Evolutionary conservation across 2,113 vertebrate genomes (phyloP), one percentile per base, ranked within the genome.

Genomic region (Crocuta crocuta): DNA sequence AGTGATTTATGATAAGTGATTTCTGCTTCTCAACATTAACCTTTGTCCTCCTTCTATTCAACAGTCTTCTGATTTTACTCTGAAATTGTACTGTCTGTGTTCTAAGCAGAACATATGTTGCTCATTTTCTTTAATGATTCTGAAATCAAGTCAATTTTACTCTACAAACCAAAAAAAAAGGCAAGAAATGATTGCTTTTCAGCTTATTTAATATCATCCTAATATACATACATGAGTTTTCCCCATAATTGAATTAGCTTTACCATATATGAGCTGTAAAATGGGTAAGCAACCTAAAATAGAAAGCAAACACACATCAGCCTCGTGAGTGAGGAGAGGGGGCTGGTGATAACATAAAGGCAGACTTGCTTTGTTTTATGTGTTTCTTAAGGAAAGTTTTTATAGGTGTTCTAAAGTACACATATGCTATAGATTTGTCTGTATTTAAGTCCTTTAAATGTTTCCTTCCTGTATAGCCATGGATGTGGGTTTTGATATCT

Each of bases 11-110:
- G 71, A 93, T 68, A 93, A 90, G 7, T 70, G 31, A 80, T 93
- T 81, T 95, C 50, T 98, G 45, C 43, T 93, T 96, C 33, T 61
- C 21, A 39, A 13, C 11, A 53, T 90, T 82, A 97, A 94, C 86
- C n/a, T 96, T 85, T 45, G 3, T 80, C 7, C 5, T 68, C 10
- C 45, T 73, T 74, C 68, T 91, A 85, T 78, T 96, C 55, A 96
- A 43, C 10, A 79, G 50, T 74, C 39, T 93, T 97, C 43, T 95
- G 35, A 85, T 95, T 97, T 94, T 70, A 88, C 26, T 96, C 78
- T 89, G 65, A 97, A 93, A 74, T 82, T 84, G 11, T 84, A 68
- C 45, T 65, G 33, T 86, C 58, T 70, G 5, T 89, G 50, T 91
- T 94, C 65, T 78, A 91, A 94, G 35, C 26, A 92, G 65, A 95